Evolutionary conservation across 2,797 vertebrate genomes (phyloP), one percentile per base, ranked within the genome.

Genomic region (Oryzias sinensis): DNA sequence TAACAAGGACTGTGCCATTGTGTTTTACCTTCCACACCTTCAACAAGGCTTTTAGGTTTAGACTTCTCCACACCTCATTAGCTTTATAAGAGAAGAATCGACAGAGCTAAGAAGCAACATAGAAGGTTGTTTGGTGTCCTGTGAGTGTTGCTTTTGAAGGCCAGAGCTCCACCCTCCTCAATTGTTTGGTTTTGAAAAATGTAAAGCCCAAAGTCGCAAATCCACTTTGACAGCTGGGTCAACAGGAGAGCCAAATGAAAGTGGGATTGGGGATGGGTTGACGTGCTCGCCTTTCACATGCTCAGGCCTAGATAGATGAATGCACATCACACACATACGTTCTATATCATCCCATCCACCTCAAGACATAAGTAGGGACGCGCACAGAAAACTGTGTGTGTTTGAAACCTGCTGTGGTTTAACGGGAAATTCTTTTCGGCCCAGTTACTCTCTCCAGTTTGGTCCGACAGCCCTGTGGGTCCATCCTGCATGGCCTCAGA

Each of bases 11-110:
- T 77, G 72, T 33, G 25, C 56, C 11, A 53, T 59, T 56, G 74
- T 84, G 79, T 83, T 86, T 83, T 75, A 86, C 77, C 68, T 68
- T 62, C 47, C 60, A n/a, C 49, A 53, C 45, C 62, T 63, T 46
- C 50, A 71, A 67, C 59, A 57, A 42, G 41, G 51, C 51, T 74
- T 58, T 68, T 69, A 73, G 70, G 65, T 56, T 61, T 66, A 65
- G 67, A 67, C 71, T 77, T 79, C 77, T 87, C 68, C 67, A 77
- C 82, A 87, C 76, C 73, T 85, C 80, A 77, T 87, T 87, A 78
- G 69, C 50, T 45, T 56, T 51, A 74, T 59, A 53, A 43, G 55
- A 67, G 25, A 24, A 65, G 49, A 43, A 24, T 53, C 57, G 42
- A 53, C 46, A 68, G 44, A 60, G 54, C 65, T 52, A 59, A 45